Conservation (phyloP, 2,888 invertebrate species). For the Drosophila pseudotalamancana region DNA sequence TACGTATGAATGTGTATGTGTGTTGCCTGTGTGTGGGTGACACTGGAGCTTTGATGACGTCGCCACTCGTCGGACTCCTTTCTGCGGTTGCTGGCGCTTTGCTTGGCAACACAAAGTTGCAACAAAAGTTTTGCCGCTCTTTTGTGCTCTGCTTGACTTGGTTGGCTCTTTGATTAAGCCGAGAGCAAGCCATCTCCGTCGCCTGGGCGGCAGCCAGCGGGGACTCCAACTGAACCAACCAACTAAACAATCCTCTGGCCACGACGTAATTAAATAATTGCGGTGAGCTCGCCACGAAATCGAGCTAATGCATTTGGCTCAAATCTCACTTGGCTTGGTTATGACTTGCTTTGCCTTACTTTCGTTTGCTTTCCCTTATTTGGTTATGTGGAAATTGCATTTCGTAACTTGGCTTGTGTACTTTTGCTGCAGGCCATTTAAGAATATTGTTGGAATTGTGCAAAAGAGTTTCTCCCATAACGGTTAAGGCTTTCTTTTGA, state of each 20-base stretch:
- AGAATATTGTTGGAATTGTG: constrained; percentile 18
- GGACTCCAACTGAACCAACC: constrained; percentile 1
- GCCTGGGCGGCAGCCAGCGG: constrained; percentile 22
- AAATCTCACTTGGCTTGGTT: constrained; percentile 50
- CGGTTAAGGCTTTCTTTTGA: constrained; percentile 12
- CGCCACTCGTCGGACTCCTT: constrained; percentile 15
- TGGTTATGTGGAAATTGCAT: constrained; percentile 62
- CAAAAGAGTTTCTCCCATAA: constrained; percentile 20
- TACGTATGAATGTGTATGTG: neutral
- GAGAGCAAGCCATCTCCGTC: constrained; percentile 10
- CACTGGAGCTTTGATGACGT: constrained; percentile 40
- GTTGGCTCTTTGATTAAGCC: constrained; percentile 68
- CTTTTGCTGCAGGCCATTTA: constrained; percentile 44
- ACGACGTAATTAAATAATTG: constrained; percentile 76
- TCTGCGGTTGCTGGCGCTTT: constrained; percentile 43
- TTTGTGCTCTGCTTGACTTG: constrained; percentile 58
- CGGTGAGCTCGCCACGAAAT: constrained; percentile 67
- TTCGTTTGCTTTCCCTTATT: constrained; percentile 48
- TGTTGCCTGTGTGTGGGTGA: constrained; percentile 33
- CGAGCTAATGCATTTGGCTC: constrained; percentile 70
- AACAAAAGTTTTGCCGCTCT: constrained; percentile 65
- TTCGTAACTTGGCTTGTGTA: constrained; percentile 60
- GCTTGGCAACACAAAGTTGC: constrained; percentile 63
- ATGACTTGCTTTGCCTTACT: constrained; percentile 43
- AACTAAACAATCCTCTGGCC: constrained; percentile 14